These are phyloP conservation scores for Micropterix aruncella DNA, from an alignment of 2,888 invertebrate genomes.

Conservation along the genomic window DNA sequence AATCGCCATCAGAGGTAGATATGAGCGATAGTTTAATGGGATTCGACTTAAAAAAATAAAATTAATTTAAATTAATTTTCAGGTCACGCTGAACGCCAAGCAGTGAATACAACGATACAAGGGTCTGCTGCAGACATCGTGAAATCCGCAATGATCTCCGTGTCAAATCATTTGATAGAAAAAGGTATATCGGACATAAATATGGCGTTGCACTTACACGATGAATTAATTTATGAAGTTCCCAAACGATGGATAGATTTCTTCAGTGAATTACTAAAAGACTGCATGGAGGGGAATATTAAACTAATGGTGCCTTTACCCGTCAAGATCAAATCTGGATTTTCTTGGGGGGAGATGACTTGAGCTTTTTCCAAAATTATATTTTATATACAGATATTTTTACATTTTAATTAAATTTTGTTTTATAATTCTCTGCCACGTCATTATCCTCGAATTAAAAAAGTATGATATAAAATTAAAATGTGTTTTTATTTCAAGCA, in stretches of 20 bases:
- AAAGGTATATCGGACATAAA: constrained; percentile 29
- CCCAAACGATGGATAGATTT: constrained; percentile 36
- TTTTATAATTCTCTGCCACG: no score
- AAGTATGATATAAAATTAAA: no score
- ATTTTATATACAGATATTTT: no score
- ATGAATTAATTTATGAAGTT: constrained; percentile 92
- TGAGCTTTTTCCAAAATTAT: no score
- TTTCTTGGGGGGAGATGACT: constrained; percentile 83
- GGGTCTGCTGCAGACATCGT: constrained; percentile 95
- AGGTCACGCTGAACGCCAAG: constrained; percentile 89
- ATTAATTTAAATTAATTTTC: constrained; percentile 10
- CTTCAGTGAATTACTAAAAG: constrained; percentile 50
- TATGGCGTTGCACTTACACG: constrained; percentile 85
- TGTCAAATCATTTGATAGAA: constrained; percentile 44
- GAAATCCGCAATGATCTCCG: constrained; percentile 75
- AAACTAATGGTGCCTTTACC: constrained; percentile 66
- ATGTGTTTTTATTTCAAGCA: no score
- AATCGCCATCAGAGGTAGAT: no score
- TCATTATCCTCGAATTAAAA: no score
- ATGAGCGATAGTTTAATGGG: neutral
- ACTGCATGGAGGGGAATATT: constrained; percentile 68
- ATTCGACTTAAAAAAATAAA: neutral
- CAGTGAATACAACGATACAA: constrained; percentile 90
- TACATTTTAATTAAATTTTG: no score
- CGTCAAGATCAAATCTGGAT: constrained; percentile 73